Base-by-base conservation (phyloP, 1,140 invertebrate genomes). In the Portunus trituberculatus region DNA sequence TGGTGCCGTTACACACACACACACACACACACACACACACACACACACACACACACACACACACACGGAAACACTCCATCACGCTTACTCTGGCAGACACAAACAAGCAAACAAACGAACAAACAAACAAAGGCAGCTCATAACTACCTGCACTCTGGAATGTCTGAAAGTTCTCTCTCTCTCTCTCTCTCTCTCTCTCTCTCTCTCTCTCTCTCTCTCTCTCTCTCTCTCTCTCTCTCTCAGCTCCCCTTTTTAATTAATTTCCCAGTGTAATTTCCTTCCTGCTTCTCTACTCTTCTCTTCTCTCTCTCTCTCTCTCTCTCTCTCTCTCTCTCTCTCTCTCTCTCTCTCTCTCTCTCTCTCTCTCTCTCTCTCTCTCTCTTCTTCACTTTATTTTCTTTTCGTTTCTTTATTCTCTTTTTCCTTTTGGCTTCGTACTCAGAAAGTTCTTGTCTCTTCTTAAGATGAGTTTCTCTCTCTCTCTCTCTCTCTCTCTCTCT, bases 161-260 rank as follows among this genome's bases (percentile, higher is more conserved):
- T 59, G 52, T 59, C 52, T 59, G 52, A 59, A 59, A 59, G 52
- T 59, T 59, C 52, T 59, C 52, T 59, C 83, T 84, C 83, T 84
- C 31, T 39, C 86, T 88, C 86, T 39, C 31, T 39, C 86, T 88
- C 86, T 39, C 31, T 39, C 86, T 88, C 86, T 39, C 31, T 39
- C 86, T 88, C 86, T 88, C 31, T 39, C 86, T 88, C 28, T 88
- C 28, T 88, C 86, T 88, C 31, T 88, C 31, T 29, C 31, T 88
- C 86, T 32, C 31, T 32, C 31, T 88, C 31, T 88, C 28, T 88
- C 28, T 88, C 31, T 88, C 31, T 88, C 28, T 88, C 31, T 88
- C 28, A 25, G 10, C 10, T 28, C n/a, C n/a, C 32, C n/a, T 28
- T 28, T 86, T 12, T 29, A 12, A 28, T 25, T 12, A 82, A 82